A percentile compares a stretch with the other conserved stretches of the same genome.
Evolutionary conservation across 2,113 vertebrate genomes (phyloP).

Genomic region (Australoheros scitulus): DNA sequence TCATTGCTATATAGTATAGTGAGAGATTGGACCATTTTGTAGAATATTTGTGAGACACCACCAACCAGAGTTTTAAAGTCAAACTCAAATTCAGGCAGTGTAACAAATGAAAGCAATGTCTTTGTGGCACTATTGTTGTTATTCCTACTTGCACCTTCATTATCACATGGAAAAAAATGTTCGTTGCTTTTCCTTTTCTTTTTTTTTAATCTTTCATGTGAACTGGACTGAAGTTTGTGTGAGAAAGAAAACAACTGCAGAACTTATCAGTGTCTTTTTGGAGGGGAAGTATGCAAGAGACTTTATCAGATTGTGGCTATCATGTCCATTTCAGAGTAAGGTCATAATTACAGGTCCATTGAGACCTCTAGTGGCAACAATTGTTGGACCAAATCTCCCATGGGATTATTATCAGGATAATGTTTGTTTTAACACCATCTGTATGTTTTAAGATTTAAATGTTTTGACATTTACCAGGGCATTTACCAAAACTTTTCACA

Average conservation of each 20-base stretch:
- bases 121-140: background rate
- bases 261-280: background rate
- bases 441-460: background rate
- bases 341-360: constrained; percentile 68
- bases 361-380: constrained; percentile 77
- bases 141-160: background rate
- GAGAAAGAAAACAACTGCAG: background rate
- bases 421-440: background rate
- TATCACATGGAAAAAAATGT: background rate
- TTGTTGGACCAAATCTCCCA: constrained; percentile 14
- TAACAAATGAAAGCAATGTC: background rate
- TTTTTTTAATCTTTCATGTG: background rate
- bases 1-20: background rate
- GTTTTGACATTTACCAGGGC: background rate
- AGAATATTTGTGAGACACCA: background rate
- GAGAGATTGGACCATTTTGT: background rate
- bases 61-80: background rate
- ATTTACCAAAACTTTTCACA: background rate
- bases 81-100: background rate
- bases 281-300: constrained; percentile 18
- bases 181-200: background rate
- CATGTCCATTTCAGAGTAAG: constrained; percentile 52
- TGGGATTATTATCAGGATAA: constrained; percentile 6
- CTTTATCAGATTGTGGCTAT: constrained; percentile 29
- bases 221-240: background rate